These are phyloP conservation scores for Melanchra persicariae DNA, from an alignment of 2,888 invertebrate genomes.

Conservation along the genomic window DNA sequence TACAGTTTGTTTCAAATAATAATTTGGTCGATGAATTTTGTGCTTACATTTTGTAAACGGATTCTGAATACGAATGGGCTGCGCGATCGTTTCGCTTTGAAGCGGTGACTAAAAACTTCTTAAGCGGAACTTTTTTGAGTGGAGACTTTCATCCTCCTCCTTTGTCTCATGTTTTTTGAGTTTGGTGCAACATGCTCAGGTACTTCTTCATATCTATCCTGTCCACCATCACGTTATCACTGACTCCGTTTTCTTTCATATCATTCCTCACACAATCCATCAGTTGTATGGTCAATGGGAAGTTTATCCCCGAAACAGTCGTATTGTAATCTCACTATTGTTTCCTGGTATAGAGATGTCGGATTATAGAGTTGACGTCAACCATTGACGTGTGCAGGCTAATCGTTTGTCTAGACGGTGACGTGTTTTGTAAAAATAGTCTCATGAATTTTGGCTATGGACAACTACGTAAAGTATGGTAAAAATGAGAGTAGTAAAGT, in stretches of 20 bases:
- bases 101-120: slow-evolving; percentile 1
- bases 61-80: slow-evolving; percentile 27
- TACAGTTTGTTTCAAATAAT: slow-evolving; percentile 52
- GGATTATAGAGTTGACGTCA: slow-evolving; percentile 9
- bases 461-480: neutral
- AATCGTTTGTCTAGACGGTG: slow-evolving; percentile 35
- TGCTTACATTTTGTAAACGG: slow-evolving; percentile 42
- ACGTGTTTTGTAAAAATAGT: neutral
- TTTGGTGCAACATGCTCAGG: neutral
- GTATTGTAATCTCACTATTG: neutral
- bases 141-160: neutral
- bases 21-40: slow-evolving; percentile 52
- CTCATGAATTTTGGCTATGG: slow-evolving; percentile 2
- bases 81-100: neutral
- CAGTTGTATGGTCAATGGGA: neutral
- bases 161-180: neutral
- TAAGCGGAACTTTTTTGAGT: neutral
- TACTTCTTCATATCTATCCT: neutral
- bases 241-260: neutral
- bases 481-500: too few species aligned
- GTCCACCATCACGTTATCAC: neutral
- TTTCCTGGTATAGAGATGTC: neutral
- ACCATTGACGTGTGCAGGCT: neutral
- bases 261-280: neutral
- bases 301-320: neutral